phyloP scores from a whole-genome alignment of 2,113 vertebrate species.

The Strix aluco region DNA sequence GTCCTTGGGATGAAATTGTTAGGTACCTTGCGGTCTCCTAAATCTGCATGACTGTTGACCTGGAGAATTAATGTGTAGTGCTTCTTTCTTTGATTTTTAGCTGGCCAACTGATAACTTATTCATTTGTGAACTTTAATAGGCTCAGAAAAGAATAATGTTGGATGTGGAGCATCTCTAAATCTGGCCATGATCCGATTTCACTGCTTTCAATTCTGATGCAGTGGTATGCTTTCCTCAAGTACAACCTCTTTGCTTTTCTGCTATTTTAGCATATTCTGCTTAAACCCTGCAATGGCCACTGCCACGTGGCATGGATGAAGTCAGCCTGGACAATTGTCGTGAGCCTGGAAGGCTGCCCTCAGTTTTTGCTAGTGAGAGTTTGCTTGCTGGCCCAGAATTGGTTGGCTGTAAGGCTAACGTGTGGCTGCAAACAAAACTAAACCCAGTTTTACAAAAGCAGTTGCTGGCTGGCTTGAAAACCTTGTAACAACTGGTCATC shows the following conservation, averaged over 20 bases:
- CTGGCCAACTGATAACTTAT: neutral
- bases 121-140: neutral
- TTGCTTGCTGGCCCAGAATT: neutral
- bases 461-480: neutral
- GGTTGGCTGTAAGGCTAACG: neutral
- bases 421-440: neutral
- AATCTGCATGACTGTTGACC: neutral
- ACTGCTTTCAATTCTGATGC: neutral
- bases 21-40: neutral
- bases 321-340: neutral
- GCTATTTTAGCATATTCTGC: neutral
- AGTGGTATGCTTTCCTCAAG: neutral
- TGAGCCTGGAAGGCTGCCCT: conserved; percentile 17
- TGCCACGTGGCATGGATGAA: neutral
- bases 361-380: neutral
- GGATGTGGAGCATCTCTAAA: neutral
- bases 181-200: neutral
- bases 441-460: neutral
- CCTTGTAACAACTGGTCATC: neutral
- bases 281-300: neutral
- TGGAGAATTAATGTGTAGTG: neutral
- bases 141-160: neutral
- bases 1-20: neutral
- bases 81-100: neutral
- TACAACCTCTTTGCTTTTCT: neutral